phyloP scores from a whole-genome alignment of 2,888 invertebrate genomes.

The Latrodectus hesperus region DNA sequence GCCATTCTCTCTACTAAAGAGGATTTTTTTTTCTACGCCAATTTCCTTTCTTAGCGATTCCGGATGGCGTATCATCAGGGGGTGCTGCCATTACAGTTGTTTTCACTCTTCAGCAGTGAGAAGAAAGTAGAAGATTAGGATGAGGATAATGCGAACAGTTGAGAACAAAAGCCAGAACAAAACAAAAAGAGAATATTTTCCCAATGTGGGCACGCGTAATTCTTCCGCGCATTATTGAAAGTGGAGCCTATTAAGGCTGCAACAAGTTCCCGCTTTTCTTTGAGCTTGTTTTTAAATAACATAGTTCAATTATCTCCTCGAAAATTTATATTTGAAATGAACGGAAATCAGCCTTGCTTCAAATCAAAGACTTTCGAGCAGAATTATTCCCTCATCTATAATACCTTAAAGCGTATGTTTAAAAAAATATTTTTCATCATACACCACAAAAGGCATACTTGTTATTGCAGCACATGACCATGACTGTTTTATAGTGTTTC shows the following conservation, averaged over 20 bases:
- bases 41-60: constrained; percentile 1
- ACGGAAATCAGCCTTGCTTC: too few species aligned
- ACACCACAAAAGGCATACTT: too few species aligned
- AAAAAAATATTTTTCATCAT: too few species aligned
- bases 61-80: constrained; percentile 46
- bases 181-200: not conserved
- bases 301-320: too few species aligned
- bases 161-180: constrained; percentile 6
- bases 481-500: too few species aligned
- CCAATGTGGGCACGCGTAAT: constrained; percentile 23
- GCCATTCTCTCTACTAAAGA: not conserved
- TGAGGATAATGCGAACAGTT: not conserved
- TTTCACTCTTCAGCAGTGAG: constrained; percentile 40
- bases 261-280: not conserved
- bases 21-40: not conserved
- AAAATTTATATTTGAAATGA: too few species aligned
- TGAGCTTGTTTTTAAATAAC: not conserved
- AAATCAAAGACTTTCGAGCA: too few species aligned
- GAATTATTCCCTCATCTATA: too few species aligned
- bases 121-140: constrained; percentile 27
- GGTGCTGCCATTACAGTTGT: constrained; percentile 51
- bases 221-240: constrained; percentile 16
- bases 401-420: too few species aligned
- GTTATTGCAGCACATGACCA: too few species aligned
- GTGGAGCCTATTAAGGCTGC: constrained; percentile 12